Base-by-base conservation (phyloP, 2,797 vertebrate genomes). In the Takifugu ocellatus region DNA sequence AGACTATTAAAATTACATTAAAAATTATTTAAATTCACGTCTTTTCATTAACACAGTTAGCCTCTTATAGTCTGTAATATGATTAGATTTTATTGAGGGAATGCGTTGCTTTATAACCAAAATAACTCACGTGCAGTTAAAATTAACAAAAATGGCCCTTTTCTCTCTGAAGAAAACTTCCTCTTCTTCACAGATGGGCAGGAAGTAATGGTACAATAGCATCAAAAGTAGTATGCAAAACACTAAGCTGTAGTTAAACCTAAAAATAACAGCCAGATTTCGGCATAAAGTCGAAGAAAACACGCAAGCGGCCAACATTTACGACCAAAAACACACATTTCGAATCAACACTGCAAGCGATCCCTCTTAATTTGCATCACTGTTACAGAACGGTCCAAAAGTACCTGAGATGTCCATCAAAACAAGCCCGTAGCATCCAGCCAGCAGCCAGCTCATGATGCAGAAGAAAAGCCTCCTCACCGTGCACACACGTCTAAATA, bases 131-230 rank as follows among this genome's bases (percentile, higher is more conserved):
- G 3, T 43, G 42, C 42, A 43, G 42, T 6, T 43, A 16, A 39
- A 51, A 46, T 29, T 49, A 25, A 44, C 14, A 0, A 59, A n/a
- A 44, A 25, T 0, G 25, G 14, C 61, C 51, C 69, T 5, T 29
- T 74, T 76, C 61, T 77, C 49, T 27, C 72, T 50, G 54, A 77
- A 49, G 25, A 60, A 17, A 77, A 91, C 87, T 92, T 92, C 91
- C 91, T 87, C 89, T 89, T 91, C 81, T 52, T 44, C 57, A 70
- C 91, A 92, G 91, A 84, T 92, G 89, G 81, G 29, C 89, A 87
- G 90, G 88, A 90, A 91, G 78, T 83, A 53, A 65, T 57, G 72
- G 67, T 65, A 52, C 50, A 52, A 58, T 56, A 27, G 49, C 54
- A 60, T 72, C 76, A 81, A 85, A 83, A 83, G 89, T 81, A 87